Evolutionary conservation across 2,888 invertebrate genomes (phyloP).

Genomic region (Galeruca laticollis): DNA sequence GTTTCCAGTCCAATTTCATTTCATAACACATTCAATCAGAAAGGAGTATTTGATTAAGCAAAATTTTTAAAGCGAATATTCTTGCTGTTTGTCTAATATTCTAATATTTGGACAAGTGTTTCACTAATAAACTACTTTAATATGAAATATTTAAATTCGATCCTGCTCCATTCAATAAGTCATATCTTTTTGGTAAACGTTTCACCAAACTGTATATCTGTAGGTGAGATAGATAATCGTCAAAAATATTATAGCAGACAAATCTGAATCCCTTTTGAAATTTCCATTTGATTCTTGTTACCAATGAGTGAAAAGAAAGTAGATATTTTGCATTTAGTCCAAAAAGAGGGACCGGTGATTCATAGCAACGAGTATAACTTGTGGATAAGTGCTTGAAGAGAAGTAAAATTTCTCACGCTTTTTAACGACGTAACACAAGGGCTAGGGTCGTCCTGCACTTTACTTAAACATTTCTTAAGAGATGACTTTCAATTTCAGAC

Average conservation of each 20-base stretch:
- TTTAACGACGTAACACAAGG: conserved; percentile 54
- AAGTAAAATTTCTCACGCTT: conserved; percentile 58
- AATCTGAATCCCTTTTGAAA: conserved; percentile 43
- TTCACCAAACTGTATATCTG: conserved; percentile 26
- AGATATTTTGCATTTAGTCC: conserved; percentile 45
- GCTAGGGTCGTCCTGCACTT: conserved; percentile 51
- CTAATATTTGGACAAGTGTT: background rate
- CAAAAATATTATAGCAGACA: conserved; percentile 40
- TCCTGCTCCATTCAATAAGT: conserved; percentile 27
- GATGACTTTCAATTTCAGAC: conserved; percentile 65
- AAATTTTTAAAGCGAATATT: too few species aligned
- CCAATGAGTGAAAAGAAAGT: conserved; percentile 43
- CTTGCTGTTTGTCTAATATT: too few species aligned
- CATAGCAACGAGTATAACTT: conserved; percentile 56
- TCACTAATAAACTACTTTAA: background rate
- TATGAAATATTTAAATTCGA: conserved; percentile 21
- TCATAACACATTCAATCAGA: background rate
- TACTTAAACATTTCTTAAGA: conserved; percentile 60
- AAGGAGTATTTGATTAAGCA: too few species aligned
- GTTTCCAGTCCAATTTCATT: conserved; percentile 14
- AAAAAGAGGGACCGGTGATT: conserved; percentile 53
- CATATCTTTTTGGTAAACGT: conserved; percentile 29
- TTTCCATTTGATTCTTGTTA: conserved; percentile 45
- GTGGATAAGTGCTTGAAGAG: conserved; percentile 50
- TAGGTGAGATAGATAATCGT: conserved; percentile 36